Evolutionary conservation across 2,888 invertebrate species (phyloP).

Genomic region (Trichacis sp.): DNA sequence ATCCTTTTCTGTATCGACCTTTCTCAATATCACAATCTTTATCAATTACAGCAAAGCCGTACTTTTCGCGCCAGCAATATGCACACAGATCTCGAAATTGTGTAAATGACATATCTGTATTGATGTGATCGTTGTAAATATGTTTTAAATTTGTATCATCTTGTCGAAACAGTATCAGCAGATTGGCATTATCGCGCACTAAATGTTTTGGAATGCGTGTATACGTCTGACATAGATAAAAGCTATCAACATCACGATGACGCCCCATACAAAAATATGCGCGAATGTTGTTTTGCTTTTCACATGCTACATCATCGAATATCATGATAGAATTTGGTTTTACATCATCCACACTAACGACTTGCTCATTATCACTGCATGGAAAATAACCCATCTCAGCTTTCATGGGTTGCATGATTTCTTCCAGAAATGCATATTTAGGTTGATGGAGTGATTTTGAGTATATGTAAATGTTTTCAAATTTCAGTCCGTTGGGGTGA

Average conservation of each 20-base stretch:
- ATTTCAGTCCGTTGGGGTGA: constrained; percentile 55
- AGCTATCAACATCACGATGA: constrained; percentile 41
- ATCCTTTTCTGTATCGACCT: too few relatives aligned
- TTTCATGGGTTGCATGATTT: constrained; percentile 40
- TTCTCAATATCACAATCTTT: too few relatives aligned
- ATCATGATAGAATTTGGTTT: too few relatives aligned
- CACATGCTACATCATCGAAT: too few relatives aligned
- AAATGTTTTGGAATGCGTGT: constrained; percentile 24
- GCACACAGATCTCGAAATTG: constrained; percentile 37
- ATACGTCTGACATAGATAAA: too few relatives aligned
- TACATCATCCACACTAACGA: too few relatives aligned
- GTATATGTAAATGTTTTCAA: too few relatives aligned
- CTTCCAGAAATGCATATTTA: constrained; percentile 49
- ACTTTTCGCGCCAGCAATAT: constrained; percentile 29
- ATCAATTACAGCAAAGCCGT: constrained; percentile 29
- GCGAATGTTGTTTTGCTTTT: too few relatives aligned
- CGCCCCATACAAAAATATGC: too few relatives aligned
- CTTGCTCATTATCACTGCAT: constrained; percentile 11
- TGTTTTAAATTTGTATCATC: constrained; percentile 19
- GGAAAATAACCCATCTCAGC: constrained; percentile 17
- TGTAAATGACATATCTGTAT: constrained; percentile 35
- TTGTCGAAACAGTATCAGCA: constrained; percentile 17
- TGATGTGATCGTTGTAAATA: too few relatives aligned
- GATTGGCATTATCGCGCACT: too few relatives aligned
- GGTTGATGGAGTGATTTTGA: constrained; percentile 54